Conservation (phyloP, 2,797 vertebrate species). For the Xyrichtys novacula region DNA sequence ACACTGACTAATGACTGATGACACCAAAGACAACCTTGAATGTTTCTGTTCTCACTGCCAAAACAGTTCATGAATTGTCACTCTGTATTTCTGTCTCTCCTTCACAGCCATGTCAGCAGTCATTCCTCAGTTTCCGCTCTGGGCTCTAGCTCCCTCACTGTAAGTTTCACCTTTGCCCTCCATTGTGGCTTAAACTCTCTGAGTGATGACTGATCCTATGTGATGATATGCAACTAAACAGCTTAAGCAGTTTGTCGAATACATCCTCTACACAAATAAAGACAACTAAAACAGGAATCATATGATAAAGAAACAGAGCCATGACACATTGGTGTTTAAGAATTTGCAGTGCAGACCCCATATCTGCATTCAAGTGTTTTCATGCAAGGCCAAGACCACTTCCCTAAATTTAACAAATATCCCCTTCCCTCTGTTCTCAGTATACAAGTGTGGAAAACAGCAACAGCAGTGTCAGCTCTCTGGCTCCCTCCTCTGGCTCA, state of each 20-base stretch:
- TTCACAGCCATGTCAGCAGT: slow-evolving; percentile 88
- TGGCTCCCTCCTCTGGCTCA: slow-evolving; percentile 84
- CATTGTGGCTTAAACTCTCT: not conserved
- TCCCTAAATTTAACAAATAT: not conserved
- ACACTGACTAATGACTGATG: not conserved
- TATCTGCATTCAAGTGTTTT: too few relatives aligned
- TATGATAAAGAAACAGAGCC: not conserved
- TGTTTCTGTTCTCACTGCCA: not conserved
- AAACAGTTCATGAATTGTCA: slow-evolving; percentile 8
- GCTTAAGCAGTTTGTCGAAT: not conserved
- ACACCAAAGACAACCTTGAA: not conserved
- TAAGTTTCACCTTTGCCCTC: slow-evolving; percentile 78
- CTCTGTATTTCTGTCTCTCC: slow-evolving; percentile 64
- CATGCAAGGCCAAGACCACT: not conserved
- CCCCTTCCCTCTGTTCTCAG: slow-evolving; percentile 72
- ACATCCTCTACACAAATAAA: not conserved
- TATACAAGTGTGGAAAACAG: slow-evolving; percentile 89
- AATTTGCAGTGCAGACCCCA: not conserved
- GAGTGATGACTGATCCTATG: not conserved
- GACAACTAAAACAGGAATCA: not conserved
- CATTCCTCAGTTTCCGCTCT: slow-evolving; percentile 89
- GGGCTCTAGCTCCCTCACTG: slow-evolving; percentile 86
- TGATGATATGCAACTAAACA: not conserved
- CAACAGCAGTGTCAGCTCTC: slow-evolving; percentile 81
- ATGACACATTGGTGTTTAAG: not conserved